Evolutionary conservation across 2,797 vertebrate species (phyloP).

Genomic region (Alfaro cultratus): DNA sequence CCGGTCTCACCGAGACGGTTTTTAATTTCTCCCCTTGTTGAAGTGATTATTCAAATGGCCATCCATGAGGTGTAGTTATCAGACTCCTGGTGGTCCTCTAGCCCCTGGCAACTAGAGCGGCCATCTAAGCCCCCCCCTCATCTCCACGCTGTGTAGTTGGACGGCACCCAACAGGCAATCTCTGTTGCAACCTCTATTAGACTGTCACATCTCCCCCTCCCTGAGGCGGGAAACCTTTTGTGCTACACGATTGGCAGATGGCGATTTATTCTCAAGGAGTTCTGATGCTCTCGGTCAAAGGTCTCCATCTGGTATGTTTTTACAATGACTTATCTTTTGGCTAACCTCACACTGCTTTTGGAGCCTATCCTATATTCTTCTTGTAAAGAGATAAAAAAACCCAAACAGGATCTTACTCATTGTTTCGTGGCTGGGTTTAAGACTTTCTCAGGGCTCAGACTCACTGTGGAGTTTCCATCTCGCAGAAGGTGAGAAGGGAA

Average conservation of each 20-base stretch:
- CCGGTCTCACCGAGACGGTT: slow-evolving; percentile 75
- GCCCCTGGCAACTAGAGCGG: slow-evolving; percentile 76
- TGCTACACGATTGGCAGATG: slow-evolving; percentile 64
- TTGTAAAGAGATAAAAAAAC: slow-evolving; percentile 8
- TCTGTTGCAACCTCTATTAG: slow-evolving; percentile 72
- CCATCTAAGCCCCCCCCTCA: slow-evolving; percentile 45
- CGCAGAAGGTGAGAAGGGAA: slow-evolving; percentile 56
- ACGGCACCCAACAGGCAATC: slow-evolving; percentile 74
- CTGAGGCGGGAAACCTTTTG: slow-evolving; percentile 63
- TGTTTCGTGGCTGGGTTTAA: slow-evolving; percentile 28
- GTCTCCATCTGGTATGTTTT: slow-evolving; percentile 44
- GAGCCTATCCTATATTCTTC: slow-evolving; percentile 23
- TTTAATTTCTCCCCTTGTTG: slow-evolving; percentile 83
- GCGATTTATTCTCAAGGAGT: slow-evolving; percentile 62
- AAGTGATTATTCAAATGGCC: slow-evolving; percentile 85
- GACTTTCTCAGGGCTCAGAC: slow-evolving; percentile 42
- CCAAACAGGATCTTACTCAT: slow-evolving; percentile 31
- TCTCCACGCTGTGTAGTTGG: slow-evolving; percentile 59
- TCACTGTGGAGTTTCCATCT: slow-evolving; percentile 58
- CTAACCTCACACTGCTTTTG: slow-evolving; percentile 46
- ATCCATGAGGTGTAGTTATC: slow-evolving; percentile 82
- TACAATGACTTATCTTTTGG: slow-evolving; percentile 54
- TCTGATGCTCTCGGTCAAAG: slow-evolving; percentile 56
- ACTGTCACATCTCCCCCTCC: slow-evolving; percentile 58
- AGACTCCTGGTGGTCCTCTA: slow-evolving; percentile 80